These are phyloP conservation scores for Odocoileus hemionus DNA, from an alignment of 2,113 vertebrate species.

Conservation along the genomic window DNA sequence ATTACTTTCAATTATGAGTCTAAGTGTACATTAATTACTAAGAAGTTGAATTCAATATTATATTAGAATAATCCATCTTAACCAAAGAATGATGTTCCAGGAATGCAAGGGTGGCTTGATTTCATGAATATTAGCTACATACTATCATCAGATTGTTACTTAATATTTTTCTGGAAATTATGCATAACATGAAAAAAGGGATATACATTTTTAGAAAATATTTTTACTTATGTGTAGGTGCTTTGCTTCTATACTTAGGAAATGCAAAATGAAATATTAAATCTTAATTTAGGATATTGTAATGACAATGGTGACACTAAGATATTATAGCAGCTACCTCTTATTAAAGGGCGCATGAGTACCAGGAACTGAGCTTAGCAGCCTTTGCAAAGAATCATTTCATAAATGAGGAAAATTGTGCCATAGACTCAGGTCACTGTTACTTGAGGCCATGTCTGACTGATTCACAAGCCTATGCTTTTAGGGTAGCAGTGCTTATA, in stretches of 20 bases:
- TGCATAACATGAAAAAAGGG: not conserved
- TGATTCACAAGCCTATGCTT: not conserved
- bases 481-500: not conserved
- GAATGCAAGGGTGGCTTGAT: not conserved
- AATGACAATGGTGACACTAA: not conserved
- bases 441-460: not conserved
- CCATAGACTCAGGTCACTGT: not conserved
- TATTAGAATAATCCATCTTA: not conserved
- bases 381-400: not conserved
- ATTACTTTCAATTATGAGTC: not conserved
- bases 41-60: not conserved
- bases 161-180: not conserved
- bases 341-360: not conserved
- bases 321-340: not conserved
- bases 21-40: not conserved
- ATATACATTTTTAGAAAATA: not conserved
- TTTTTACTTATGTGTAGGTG: not conserved
- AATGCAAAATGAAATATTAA: not conserved
- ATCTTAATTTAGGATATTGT: not conserved
- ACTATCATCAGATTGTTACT: not conserved
- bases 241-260: not conserved
- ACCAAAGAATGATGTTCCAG: not conserved
- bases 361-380: not conserved
- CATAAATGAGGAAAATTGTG: not conserved
- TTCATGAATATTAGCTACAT: not conserved